A percentile compares a stretch with the other conserved stretches of the same genome.
Evolutionary conservation across 2,888 invertebrate species (phyloP).

Genomic region (Philonicus albiceps): DNA sequence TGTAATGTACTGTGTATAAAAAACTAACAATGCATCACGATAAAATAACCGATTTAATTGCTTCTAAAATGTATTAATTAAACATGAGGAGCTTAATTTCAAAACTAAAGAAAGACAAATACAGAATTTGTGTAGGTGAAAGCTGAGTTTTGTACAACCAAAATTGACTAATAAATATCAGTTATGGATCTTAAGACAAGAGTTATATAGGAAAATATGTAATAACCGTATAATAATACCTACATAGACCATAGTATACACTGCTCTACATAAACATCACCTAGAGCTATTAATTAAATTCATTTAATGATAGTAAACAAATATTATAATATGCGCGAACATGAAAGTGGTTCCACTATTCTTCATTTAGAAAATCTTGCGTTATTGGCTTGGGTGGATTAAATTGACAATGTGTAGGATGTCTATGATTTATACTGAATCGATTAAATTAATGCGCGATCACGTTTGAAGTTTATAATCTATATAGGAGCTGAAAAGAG

Average conservation of each 20-base stretch:
- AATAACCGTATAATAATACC: not conserved
- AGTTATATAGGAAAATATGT: not conserved
- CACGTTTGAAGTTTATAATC: not conserved
- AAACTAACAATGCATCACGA: not conserved
- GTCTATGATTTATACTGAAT: not conserved
- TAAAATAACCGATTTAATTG: not conserved
- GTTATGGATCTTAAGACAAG: not conserved
- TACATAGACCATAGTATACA: not conserved
- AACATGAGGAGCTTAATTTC: not conserved
- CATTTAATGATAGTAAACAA: not conserved
- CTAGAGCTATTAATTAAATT: not conserved
- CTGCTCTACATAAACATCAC: not conserved
- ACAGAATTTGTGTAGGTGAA: not conserved
- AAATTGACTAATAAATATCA: not conserved
- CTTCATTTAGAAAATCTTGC: not conserved
- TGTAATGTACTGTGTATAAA: not conserved
- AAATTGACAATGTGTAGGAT: not conserved
- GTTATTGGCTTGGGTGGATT: not conserved
- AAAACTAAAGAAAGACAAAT: not conserved
- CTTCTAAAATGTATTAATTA: not conserved
- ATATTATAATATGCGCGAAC: not conserved
- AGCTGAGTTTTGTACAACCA: not conserved
- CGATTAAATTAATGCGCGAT: conserved; percentile 6
- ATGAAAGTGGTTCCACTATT: not conserved
- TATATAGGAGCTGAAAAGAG: not conserved